These are phyloP conservation scores for Myrmophylax atrothorax DNA, from an alignment of 2,113 vertebrate species.

Conservation along the genomic window DNA sequence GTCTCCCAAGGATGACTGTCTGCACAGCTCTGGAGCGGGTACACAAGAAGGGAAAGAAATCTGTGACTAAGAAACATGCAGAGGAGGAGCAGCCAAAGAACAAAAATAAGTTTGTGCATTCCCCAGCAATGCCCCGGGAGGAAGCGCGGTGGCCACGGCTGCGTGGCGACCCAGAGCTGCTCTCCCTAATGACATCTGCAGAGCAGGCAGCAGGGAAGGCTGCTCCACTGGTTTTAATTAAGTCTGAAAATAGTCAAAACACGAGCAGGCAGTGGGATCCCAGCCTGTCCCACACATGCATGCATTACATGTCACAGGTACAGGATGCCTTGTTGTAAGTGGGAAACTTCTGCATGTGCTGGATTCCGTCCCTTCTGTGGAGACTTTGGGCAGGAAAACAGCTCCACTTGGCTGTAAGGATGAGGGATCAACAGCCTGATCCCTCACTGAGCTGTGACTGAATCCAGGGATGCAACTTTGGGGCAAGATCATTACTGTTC, in stretches of 20 bases:
- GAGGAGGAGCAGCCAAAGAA: not conserved
- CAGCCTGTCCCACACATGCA: not conserved
- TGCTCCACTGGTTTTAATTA: slow-evolving; percentile 37
- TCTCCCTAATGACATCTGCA: slow-evolving; percentile 35
- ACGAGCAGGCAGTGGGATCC: not conserved
- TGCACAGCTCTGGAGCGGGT: rapidly evolving
- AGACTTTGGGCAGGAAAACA: rapidly evolving
- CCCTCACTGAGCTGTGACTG: not conserved
- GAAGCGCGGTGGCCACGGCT: rapidly evolving
- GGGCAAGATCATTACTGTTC: not conserved
- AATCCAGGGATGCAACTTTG: rapidly evolving
- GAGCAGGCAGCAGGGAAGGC: not conserved
- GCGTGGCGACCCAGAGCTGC: not conserved
- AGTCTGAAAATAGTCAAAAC: not conserved
- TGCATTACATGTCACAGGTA: not conserved
- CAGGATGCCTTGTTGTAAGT: rapidly evolving
- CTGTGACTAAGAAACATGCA: not conserved
- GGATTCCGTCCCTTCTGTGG: not conserved
- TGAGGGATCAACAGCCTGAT: not conserved
- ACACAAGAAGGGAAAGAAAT: not conserved
- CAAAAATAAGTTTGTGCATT: not conserved
- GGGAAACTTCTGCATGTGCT: rapidly evolving
- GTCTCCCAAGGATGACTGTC: not conserved
- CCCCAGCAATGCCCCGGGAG: not conserved
- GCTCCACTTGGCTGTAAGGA: not conserved